Percentiles rank a stretch among this genome's conserved stretches.
Conservation (phyloP, 2,797 vertebrate species). For the Darevskia mixta region DNA sequence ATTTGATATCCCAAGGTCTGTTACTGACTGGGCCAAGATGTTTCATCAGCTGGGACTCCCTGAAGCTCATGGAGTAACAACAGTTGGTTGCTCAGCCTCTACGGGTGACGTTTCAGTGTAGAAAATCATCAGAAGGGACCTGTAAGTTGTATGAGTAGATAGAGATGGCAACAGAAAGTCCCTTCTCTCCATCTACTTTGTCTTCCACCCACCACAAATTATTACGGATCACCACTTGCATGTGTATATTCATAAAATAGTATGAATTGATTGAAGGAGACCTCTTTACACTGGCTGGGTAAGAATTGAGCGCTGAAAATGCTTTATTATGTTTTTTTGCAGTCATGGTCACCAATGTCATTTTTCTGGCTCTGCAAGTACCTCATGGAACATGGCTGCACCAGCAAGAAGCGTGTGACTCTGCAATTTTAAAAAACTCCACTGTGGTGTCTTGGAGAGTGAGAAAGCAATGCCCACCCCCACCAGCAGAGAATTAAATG, state of each 20-base stretch:
- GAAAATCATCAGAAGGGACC: not conserved
- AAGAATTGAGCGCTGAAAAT: not conserved
- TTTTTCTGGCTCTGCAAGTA: not conserved
- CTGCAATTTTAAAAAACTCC: constrained; percentile 9
- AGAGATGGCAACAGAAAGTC: not conserved
- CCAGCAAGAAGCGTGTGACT: not conserved
- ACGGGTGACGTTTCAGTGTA: not conserved
- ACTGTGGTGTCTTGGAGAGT: not conserved
- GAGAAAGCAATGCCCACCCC: not conserved
- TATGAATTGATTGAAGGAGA: not conserved
- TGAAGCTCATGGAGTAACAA: too few species aligned
- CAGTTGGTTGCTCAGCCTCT: not conserved
- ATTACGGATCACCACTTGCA: not conserved
- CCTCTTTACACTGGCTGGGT: not conserved
- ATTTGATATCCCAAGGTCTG: too few species aligned
- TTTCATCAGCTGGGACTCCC: too few species aligned
- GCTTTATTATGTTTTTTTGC: not conserved
- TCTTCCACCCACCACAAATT: not conserved
- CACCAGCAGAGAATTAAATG: not conserved
- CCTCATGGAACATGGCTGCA: not conserved
- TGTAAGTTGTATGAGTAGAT: not conserved
- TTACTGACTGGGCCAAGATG: too few species aligned
- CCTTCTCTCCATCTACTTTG: not conserved
- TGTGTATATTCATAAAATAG: not conserved
- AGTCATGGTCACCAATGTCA: not conserved